Conservation (phyloP, 2,113 vertebrate genomes). For the Ochotona curzoniae region DNA sequence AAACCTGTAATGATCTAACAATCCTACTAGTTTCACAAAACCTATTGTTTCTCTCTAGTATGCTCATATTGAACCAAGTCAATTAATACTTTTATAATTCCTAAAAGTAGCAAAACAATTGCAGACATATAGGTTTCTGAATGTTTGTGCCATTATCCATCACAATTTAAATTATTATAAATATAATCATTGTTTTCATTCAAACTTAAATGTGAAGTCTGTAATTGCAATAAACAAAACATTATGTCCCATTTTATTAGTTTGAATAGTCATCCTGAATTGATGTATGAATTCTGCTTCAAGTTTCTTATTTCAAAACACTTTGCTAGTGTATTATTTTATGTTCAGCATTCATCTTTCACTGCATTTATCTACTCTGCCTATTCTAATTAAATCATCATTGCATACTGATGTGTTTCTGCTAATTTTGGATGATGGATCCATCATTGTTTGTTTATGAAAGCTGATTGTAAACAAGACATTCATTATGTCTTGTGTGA, state of each 20-base stretch:
- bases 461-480: slow-evolving; percentile 83
- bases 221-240: slow-evolving; percentile 47
- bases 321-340: slow-evolving; percentile 56
- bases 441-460: slow-evolving; percentile 85
- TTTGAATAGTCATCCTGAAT: slow-evolving; percentile 32
- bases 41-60: neutral
- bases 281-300: slow-evolving; percentile 32
- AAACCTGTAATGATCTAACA: neutral
- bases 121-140: neutral
- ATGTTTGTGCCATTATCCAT: neutral
- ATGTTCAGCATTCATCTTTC: slow-evolving; percentile 58
- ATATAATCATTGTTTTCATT: slow-evolving; percentile 31
- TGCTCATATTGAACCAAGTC: slow-evolving; percentile 47
- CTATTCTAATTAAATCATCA: slow-evolving; percentile 85
- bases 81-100: slow-evolving; percentile 55
- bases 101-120: slow-evolving; percentile 15
- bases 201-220: neutral
- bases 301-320: slow-evolving; percentile 72
- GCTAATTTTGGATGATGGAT: slow-evolving; percentile 84
- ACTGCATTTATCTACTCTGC: slow-evolving; percentile 77
- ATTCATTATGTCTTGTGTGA: slow-evolving; percentile 82
- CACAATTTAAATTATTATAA: slow-evolving; percentile 12
- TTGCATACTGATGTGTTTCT: slow-evolving; percentile 81
- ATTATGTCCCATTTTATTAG: neutral
- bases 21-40: slow-evolving; percentile 40